Evolutionary conservation across 2,113 vertebrate species (phyloP), one percentile per base, ranked within the genome.

Genomic region (Helogale parvula): DNA sequence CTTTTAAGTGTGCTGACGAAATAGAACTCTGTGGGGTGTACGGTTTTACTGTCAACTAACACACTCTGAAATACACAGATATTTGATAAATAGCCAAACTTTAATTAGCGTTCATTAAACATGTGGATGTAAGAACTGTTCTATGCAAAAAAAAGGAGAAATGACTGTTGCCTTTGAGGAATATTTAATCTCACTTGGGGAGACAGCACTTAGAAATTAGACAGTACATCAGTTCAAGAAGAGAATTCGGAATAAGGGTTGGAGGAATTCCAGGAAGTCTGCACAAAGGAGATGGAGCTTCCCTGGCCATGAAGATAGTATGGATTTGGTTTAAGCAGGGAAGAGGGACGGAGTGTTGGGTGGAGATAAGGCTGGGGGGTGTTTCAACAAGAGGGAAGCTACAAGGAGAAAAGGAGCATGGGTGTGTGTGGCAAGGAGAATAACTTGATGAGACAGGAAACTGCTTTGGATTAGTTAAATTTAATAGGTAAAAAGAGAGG

Each of bases 261-360:
- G 17, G 25, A 68, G 54, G 88, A 88, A 80, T 80, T 90, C 72
- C 81, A 50, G 93, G 77, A 96, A 45, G 47, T 88, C 21, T 92
- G 65, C 2, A 13, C 0, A 6, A 45, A 72, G 57, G 7, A 83
- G 45, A 57, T 41, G 27, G 50, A 25, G 1, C 38, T 60, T 77
- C n/a, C 47, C 13, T 27, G 29, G 25, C 45, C 47, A 74, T 60
- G 76, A 87, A 72, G 23, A n/a, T 66, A 63, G 77, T 7, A 29
- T 11, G 38, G 45, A 72, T 81, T 65, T 85, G 35, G 72, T 85
- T 57, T 52, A 33, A 5, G 21, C 27, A 52, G 52, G 89, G 17
- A 77, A 35, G 23, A 12, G 4, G 29, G n/a, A 86, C 54, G 50
- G 50, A 33, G 47, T 38, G 41, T 12, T 27, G 12, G 17, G 50